These are phyloP conservation scores for Sebastes diaconus DNA, from an alignment of 2,797 vertebrate species.

Conservation along the genomic window DNA sequence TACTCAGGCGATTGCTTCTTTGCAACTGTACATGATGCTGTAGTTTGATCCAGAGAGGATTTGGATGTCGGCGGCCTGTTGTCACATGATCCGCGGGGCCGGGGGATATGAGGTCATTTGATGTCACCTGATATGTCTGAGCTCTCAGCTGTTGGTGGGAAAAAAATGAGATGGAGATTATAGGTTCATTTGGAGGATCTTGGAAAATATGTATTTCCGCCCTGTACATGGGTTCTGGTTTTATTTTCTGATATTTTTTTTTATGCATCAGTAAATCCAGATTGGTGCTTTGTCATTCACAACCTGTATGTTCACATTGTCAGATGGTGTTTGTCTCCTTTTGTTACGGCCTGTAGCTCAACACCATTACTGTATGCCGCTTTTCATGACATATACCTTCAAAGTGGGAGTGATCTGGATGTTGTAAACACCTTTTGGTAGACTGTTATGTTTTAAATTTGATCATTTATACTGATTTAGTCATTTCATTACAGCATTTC, in stretches of 20 bases:
- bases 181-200: constrained; percentile 58
- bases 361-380: not conserved
- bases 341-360: constrained; percentile 1
- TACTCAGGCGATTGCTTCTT: constrained; percentile 78
- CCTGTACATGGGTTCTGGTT: constrained; percentile 32
- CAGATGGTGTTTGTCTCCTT: constrained; percentile 13
- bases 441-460: not conserved
- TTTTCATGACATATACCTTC: not conserved
- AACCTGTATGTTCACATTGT: constrained; percentile 6
- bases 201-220: constrained; percentile 44
- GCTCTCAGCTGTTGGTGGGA: constrained; percentile 63
- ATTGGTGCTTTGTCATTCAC: constrained; percentile 36
- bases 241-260: constrained; percentile 7
- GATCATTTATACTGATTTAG: not conserved
- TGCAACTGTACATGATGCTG: constrained; percentile 59
- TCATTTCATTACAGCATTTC: constrained; percentile 4
- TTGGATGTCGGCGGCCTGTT: constrained; percentile 59
- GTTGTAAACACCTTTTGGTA: not conserved
- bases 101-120: constrained; percentile 55
- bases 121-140: constrained; percentile 72
- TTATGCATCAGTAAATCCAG: constrained; percentile 29
- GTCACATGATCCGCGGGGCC: constrained; percentile 67
- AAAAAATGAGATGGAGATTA: constrained; percentile 66
- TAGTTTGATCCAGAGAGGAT: constrained; percentile 72
- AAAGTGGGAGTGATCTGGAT: not conserved